These are phyloP conservation scores for Sminthopsis crassicaudata DNA, from an alignment of 2,113 vertebrate species.

Conservation along the genomic window DNA sequence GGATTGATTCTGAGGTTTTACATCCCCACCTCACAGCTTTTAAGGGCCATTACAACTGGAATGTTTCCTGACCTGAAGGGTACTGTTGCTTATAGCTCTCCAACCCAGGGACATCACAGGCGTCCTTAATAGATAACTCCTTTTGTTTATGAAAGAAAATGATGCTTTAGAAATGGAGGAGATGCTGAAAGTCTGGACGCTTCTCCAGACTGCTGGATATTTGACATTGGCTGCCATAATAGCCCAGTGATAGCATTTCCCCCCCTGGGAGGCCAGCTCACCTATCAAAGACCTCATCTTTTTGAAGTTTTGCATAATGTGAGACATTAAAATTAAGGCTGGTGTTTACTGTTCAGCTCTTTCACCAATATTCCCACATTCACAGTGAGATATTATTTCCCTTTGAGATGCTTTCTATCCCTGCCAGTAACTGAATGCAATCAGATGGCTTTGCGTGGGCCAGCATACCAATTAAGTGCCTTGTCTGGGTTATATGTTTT, in stretches of 20 bases:
- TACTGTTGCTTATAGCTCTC: constrained; percentile 73
- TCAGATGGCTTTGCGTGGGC: constrained; percentile 83
- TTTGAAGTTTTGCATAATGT: constrained; percentile 83
- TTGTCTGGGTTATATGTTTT: constrained; percentile 65
- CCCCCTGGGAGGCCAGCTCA: constrained; percentile 67
- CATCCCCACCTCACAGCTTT: constrained; percentile 85
- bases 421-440: constrained; percentile 83
- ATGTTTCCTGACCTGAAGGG: constrained; percentile 78
- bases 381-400: constrained; percentile 85
- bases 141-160: constrained; percentile 81
- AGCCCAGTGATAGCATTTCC: constrained; percentile 76
- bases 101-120: constrained; percentile 71
- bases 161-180: constrained; percentile 77
- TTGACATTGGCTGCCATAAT: constrained; percentile 78
- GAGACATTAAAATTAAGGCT: constrained; percentile 85
- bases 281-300: constrained; percentile 78
- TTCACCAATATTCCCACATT: constrained; percentile 80
- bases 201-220: constrained; percentile 76
- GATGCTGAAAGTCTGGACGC: constrained; percentile 69
- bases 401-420: constrained; percentile 84
- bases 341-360: constrained; percentile 84
- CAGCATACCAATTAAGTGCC: constrained; percentile 86
- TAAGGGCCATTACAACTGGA: constrained; percentile 84
- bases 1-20: constrained; percentile 81
- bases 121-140: constrained; percentile 84